Evolutionary conservation across 2,888 invertebrate genomes (phyloP), one percentile per base, ranked within the genome.

Genomic region (Pimpla rufipes): DNA sequence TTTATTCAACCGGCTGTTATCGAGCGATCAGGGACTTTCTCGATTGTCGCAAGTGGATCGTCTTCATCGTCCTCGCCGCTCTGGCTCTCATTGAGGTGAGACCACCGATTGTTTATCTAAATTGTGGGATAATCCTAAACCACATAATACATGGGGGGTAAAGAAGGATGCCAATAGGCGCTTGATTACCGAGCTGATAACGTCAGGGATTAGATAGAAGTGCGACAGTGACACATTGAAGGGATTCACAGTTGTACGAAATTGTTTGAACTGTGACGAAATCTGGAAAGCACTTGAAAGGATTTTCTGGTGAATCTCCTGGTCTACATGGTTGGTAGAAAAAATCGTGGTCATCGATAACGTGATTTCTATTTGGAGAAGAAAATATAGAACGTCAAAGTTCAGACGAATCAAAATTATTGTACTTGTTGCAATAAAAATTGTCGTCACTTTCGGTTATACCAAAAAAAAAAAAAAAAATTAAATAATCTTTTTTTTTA

Each of bases 61-160:
- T 85, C 11, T 42, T 62, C 16, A 47, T 50, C 35, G 62, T 85
- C 21, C 57, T 85, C 16, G 42, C 40, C 5, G 47, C 59, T 62
- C 47, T 83, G 29, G 81, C 75, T 6, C 40, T 75, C 42, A 21
- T 79, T 35, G 52, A 85, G 85, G 85, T 83, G 35, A 73, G 52
- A 13, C 37, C 0, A 11, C 21, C 13, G 55, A 55, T 29, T 55
- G 16, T 42, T 23, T 10, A 23, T 70, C 55, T 3, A 70, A 13
- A 55, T n/a, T 5, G 35, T 35, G n/a, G 10, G 18, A 35, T 42
- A 23, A 62, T 47, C 47, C 52, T 1, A 23, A 21, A 4, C 10
- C 16, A 45, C 29, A n/a, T n/a, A 45, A 62, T 62, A 40, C 40
- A 50, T 11, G 29, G 13, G 21, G 18, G 1, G 16, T 50, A 50